Evolutionary conservation across 1,140 invertebrate species (phyloP).

Genomic region (Drosophila tani): DNA sequence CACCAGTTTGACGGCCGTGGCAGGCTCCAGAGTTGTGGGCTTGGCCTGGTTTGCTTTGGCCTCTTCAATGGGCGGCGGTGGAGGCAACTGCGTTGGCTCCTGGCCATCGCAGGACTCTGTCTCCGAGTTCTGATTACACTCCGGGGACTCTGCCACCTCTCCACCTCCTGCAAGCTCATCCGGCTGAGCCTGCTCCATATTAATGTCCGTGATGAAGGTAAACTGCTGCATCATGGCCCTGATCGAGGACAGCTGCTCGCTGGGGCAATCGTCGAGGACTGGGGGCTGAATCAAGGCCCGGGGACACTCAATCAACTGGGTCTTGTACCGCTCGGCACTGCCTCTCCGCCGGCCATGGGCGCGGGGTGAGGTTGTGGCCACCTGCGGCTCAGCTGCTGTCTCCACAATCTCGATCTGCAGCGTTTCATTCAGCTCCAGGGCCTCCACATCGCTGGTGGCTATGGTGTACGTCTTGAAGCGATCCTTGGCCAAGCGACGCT

Average conservation of each 20-base stretch:
- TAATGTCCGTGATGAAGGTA: slow-evolving; percentile 65
- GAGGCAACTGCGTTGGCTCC: slow-evolving; percentile 24
- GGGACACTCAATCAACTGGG: slow-evolving; percentile 74
- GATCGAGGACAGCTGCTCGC: slow-evolving; percentile 85
- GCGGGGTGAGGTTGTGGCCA: slow-evolving; percentile 45
- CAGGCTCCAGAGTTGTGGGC: slow-evolving; percentile 42
- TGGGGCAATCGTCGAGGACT: slow-evolving; percentile 85
- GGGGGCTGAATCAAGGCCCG: slow-evolving; percentile 38
- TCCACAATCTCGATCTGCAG: slow-evolving; percentile 77
- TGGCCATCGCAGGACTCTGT: slow-evolving; percentile 81
- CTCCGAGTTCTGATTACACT: slow-evolving; percentile 86
- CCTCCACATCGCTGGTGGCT: slow-evolving; percentile 84
- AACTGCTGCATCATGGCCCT: slow-evolving; percentile 73
- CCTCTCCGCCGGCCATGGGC: slow-evolving; percentile 56
- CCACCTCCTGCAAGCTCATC: slow-evolving; percentile 39
- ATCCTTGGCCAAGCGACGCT: slow-evolving; percentile 89
- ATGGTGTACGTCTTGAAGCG: slow-evolving; percentile 93
- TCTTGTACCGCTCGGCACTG: slow-evolving; percentile 77
- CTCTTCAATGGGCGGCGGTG: slow-evolving; percentile 22
- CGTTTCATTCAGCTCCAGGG: slow-evolving; percentile 78
- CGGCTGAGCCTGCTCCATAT: slow-evolving; percentile 63
- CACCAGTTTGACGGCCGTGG: slow-evolving; percentile 88
- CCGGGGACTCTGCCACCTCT: slow-evolving; percentile 74
- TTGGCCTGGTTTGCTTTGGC: slow-evolving; percentile 15
- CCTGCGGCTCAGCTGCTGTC: not conserved